Evolutionary conservation across 2,888 invertebrate species (phyloP).

Genomic region (Pheosia gnoma): DNA sequence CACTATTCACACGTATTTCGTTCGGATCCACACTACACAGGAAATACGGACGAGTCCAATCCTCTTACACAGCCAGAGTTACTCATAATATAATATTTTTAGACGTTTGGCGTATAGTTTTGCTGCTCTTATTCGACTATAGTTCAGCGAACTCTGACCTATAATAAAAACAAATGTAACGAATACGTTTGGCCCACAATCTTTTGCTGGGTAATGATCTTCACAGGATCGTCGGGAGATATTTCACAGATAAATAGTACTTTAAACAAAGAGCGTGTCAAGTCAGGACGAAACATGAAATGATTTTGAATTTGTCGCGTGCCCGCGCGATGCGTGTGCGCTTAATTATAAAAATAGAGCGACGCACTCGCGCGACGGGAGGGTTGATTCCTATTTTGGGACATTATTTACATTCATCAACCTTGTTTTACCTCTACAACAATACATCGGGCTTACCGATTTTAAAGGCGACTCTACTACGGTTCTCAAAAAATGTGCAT

Average conservation of each 20-base stretch:
- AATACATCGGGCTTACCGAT: neutral
- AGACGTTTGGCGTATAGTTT: slow-evolving; percentile 63
- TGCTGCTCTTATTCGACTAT: slow-evolving; percentile 41
- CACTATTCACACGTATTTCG: slow-evolving; percentile 18
- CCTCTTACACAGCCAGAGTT: slow-evolving; percentile 67
- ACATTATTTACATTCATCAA: slow-evolving; percentile 51
- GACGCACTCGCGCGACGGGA: slow-evolving; percentile 63
- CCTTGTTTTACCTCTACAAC: slow-evolving; percentile 30
- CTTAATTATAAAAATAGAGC: slow-evolving; percentile 63
- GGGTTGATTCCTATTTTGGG: slow-evolving; percentile 70
- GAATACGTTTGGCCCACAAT: neutral
- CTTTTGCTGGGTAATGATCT: neutral
- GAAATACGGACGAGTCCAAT: slow-evolving; percentile 68
- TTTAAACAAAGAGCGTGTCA: slow-evolving; percentile 37
- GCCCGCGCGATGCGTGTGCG: slow-evolving; percentile 53
- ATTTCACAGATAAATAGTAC: neutral
- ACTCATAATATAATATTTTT: slow-evolving; percentile 79
- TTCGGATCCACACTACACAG: slow-evolving; percentile 49
- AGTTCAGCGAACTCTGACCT: slow-evolving; percentile 61
- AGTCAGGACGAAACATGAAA: slow-evolving; percentile 38
- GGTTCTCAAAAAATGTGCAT: neutral
- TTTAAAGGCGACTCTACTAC: slow-evolving; percentile 5
- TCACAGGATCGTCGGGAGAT: neutral
- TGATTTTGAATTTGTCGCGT: slow-evolving; percentile 60
- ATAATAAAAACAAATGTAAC: slow-evolving; percentile 11